Conservation (phyloP, 2,888 invertebrate species). For the Thymelicus acteon region DNA sequence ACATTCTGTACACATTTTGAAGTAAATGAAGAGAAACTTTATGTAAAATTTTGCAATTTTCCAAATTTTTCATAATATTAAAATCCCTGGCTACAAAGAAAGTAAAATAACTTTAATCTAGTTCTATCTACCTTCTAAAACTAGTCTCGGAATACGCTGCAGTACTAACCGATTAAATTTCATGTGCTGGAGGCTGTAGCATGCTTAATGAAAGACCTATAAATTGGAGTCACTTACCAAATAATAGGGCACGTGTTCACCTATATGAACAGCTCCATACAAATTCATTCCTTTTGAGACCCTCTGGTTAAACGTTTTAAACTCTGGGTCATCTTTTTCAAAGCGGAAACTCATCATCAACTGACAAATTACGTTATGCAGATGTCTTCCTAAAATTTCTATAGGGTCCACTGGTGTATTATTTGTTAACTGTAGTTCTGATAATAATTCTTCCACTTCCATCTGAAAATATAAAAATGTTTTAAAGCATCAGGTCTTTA, state of each 20-base stretch:
- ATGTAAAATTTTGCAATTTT: no score
- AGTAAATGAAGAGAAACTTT: no score
- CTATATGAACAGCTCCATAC: constrained; percentile 89
- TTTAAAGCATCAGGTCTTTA: not conserved
- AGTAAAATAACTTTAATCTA: no score
- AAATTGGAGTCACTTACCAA: constrained; percentile 55
- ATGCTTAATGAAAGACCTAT: no score
- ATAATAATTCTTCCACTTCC: constrained; percentile 89
- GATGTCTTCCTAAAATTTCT: constrained; percentile 88
- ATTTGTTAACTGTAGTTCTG: constrained; percentile 80
- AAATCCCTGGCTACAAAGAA: no score
- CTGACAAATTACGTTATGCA: constrained; percentile 93
- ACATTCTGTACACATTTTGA: no score
- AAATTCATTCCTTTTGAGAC: constrained; percentile 93
- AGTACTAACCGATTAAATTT: no score
- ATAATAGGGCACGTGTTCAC: constrained; percentile 90
- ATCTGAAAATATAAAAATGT: constrained; percentile 63
- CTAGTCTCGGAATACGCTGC: no score
- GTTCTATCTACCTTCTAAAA: no score
- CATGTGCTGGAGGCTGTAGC: no score
- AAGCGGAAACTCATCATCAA: constrained; percentile 93
- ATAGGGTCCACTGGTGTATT: constrained; percentile 87
- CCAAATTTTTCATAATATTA: no score
- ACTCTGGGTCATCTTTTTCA: constrained; percentile 87
- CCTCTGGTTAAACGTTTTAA: constrained; percentile 88